Evolutionary conservation across 1,140 invertebrate genomes (phyloP).

Genomic region (Bombus polaris): DNA sequence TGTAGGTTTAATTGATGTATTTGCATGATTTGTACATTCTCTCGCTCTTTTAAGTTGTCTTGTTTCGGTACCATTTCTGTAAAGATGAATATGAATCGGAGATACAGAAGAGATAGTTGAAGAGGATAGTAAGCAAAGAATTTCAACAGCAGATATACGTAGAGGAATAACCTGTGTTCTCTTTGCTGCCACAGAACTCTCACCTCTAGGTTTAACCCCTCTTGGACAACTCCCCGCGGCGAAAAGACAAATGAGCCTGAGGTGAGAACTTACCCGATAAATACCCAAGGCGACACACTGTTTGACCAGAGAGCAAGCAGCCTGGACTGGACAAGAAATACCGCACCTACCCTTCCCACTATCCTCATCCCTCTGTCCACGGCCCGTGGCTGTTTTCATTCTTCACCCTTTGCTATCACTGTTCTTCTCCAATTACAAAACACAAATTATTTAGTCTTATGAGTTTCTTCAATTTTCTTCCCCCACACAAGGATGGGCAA

Average conservation of each 20-base stretch:
- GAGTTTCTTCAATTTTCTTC: not conserved
- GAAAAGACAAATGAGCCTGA: conserved; percentile 83
- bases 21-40: not conserved
- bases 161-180: conserved; percentile 33
- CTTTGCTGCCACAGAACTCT: conserved; percentile 53
- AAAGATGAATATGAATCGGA: not conserved
- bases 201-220: conserved; percentile 52
- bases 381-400: conserved; percentile 51
- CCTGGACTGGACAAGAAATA: conserved; percentile 78
- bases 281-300: conserved; percentile 83
- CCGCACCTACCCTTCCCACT: conserved; percentile 69
- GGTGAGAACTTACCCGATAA: conserved; percentile 84
- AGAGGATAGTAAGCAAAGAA: not conserved
- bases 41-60: no score
- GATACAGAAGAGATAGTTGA: not conserved
- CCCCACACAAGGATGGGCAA: accelerated
- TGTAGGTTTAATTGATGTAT: no score
- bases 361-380: conserved; percentile 46
- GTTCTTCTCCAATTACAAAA: not conserved
- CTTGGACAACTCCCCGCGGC: conserved; percentile 76
- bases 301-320: conserved; percentile 81
- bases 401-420: conserved; percentile 47
- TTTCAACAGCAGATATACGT: conserved; percentile 36
- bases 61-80: not conserved
- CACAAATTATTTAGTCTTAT: conserved; percentile 16